A percentile compares a stretch with the other conserved stretches of the same genome.
phyloP scores from a whole-genome alignment of 2,888 invertebrate genomes.

The Lordiphosa fenestrarum region DNA sequence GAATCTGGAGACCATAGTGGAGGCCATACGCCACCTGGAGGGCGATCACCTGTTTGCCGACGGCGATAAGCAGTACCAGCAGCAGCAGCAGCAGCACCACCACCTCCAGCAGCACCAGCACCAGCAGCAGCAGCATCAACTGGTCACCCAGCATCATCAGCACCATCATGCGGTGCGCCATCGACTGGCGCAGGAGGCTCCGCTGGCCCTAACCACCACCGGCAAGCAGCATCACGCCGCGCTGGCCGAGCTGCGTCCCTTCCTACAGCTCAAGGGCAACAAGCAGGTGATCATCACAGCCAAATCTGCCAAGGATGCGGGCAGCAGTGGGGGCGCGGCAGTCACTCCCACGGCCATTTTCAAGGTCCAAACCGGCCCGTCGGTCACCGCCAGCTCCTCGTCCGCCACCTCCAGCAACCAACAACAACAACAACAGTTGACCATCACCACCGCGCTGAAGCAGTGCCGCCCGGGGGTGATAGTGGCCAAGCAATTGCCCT shows the following conservation, averaged over 20 bases:
- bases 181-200: slow-evolving; percentile 76
- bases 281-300: slow-evolving; percentile 76
- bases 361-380: slow-evolving; percentile 71
- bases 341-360: slow-evolving; percentile 77
- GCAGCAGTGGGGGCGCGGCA: slow-evolving; percentile 39
- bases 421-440: slow-evolving; percentile 43
- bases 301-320: slow-evolving; percentile 58
- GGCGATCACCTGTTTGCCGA: slow-evolving; percentile 96
- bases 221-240: slow-evolving; percentile 80
- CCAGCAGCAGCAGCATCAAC: slow-evolving; percentile 46
- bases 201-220: slow-evolving; percentile 78
- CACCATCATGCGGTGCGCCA: slow-evolving; percentile 53
- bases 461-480: slow-evolving; percentile 94
- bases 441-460: slow-evolving; percentile 81
- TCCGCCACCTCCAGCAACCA: slow-evolving; percentile 20
- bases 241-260: slow-evolving; percentile 84
- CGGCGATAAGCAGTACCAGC: slow-evolving; percentile 76
- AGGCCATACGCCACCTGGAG: slow-evolving; percentile 98
- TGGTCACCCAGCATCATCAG: slow-evolving; percentile 31
- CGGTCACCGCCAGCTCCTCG: slow-evolving; percentile 6
- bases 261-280: slow-evolving; percentile 83
- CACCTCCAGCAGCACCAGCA: slow-evolving; percentile 66
- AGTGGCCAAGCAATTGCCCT: slow-evolving; percentile 88
- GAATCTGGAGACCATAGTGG: slow-evolving; percentile 98
- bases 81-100: slow-evolving; percentile 62